A percentile compares a stretch with the other conserved stretches of the same genome.
phyloP scores from a whole-genome alignment of 2,888 invertebrate species.

The Lissonota sp. region DNA sequence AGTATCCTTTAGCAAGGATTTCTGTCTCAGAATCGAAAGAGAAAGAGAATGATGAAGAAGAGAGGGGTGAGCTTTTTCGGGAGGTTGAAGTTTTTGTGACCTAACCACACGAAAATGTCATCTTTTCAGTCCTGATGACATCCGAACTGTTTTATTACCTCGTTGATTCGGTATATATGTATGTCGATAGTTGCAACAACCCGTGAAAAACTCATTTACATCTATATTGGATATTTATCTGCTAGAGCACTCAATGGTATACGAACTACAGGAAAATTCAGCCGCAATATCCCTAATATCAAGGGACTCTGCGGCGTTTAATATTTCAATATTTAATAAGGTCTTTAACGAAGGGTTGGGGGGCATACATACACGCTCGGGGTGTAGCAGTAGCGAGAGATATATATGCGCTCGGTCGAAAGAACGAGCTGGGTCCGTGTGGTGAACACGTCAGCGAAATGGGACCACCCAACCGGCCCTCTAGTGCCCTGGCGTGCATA shows the following conservation, averaged over 20 bases:
- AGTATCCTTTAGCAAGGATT: neutral
- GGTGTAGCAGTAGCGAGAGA: conserved; percentile 79
- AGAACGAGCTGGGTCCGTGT: conserved; percentile 78
- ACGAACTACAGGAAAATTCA: too few relatives aligned
- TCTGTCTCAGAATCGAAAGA: conserved; percentile 8
- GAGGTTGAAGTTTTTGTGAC: conserved; percentile 68
- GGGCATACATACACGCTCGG: conserved; percentile 75
- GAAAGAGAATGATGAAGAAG: conserved; percentile 24
- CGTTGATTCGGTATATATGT: too few relatives aligned
- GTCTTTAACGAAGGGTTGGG: conserved; percentile 78
- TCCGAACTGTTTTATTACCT: conserved; percentile 79
- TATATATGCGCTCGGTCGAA: conserved; percentile 57
- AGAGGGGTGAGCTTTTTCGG: conserved; percentile 1
- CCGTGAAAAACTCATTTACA: too few relatives aligned
- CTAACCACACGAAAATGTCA: conserved; percentile 73
- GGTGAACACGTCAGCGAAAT: conserved; percentile 82
- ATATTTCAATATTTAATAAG: conserved; percentile 82
- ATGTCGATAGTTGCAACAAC: too few relatives aligned
- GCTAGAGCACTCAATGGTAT: too few relatives aligned
- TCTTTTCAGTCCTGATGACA: conserved; percentile 77
- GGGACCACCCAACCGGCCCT: conserved; percentile 81
- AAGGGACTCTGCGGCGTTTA: too few relatives aligned
- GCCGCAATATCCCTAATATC: too few relatives aligned
- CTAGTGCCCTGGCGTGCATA: conserved; percentile 77
- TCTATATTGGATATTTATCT: too few relatives aligned